Percentiles rank a stretch among this genome's conserved stretches.
Conservation (phyloP, 2,113 vertebrate genomes). For the Datnioides undecimradiatus region DNA sequence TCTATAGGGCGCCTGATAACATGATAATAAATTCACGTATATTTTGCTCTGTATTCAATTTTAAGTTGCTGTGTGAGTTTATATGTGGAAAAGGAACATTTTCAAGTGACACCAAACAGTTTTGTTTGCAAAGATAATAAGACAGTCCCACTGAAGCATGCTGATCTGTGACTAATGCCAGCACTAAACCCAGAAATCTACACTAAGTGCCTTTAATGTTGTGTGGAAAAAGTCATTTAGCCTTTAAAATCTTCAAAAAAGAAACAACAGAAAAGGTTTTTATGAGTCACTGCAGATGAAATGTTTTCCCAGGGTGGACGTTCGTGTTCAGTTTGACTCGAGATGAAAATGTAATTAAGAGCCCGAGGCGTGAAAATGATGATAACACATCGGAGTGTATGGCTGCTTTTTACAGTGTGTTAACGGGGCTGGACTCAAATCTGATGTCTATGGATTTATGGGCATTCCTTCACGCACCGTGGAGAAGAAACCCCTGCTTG, state of each 20-base stretch:
- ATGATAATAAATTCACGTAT: too few relatives aligned
- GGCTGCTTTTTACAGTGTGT: slow-evolving; percentile 48
- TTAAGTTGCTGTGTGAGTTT: too few relatives aligned
- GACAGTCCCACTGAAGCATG: too few relatives aligned
- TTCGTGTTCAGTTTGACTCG: not conserved
- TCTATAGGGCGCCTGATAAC: too few relatives aligned
- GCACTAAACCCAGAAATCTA: not conserved
- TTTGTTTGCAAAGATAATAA: too few relatives aligned
- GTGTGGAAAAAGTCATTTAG: not conserved
- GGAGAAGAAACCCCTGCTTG: slow-evolving; percentile 63
- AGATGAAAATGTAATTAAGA: slow-evolving; percentile 6
- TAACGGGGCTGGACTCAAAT: slow-evolving; percentile 29
- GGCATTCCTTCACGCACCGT: slow-evolving; percentile 69
- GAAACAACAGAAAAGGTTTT: not conserved
- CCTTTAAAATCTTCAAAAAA: not conserved
- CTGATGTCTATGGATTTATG: slow-evolving; percentile 63
- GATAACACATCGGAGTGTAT: slow-evolving; percentile 19
- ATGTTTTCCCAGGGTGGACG: rapidly evolving
- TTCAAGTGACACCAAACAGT: too few relatives aligned
- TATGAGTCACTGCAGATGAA: not conserved
- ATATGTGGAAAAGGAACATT: too few relatives aligned
- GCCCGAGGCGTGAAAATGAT: slow-evolving; percentile 14
- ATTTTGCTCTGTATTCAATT: too few relatives aligned
- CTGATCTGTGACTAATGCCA: too few relatives aligned
- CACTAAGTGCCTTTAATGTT: not conserved